Conservation (phyloP, 2,797 vertebrate genomes). For the Pitangus sulphuratus region DNA sequence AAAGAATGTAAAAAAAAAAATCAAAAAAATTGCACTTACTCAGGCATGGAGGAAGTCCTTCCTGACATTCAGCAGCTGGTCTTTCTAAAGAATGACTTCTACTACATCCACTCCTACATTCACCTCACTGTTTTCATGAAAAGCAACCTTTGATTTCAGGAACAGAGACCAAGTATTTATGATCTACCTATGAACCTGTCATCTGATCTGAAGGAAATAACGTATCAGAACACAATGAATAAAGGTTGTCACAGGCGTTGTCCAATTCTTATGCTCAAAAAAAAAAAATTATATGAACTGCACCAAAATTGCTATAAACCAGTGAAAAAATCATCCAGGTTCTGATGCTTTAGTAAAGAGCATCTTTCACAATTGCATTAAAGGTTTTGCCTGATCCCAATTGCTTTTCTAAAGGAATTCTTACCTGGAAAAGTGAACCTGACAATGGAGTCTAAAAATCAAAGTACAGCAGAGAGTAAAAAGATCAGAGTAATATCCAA, state of each 20-base stretch:
- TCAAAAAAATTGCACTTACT: not conserved
- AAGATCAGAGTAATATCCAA: not conserved
- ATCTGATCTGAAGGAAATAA: constrained; percentile 9
- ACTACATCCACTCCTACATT: not conserved
- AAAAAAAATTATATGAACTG: fast-evolving
- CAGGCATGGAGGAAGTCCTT: not conserved
- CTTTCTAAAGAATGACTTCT: not conserved
- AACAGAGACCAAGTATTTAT: constrained; percentile 61
- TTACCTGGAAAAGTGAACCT: not conserved
- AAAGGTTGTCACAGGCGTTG: not conserved
- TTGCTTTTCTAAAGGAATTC: not conserved
- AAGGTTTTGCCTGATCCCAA: not conserved
- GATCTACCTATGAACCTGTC: constrained; percentile 49
- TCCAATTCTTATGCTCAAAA: not conserved
- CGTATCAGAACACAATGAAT: not conserved
- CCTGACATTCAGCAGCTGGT: not conserved
- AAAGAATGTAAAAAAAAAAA: not conserved
- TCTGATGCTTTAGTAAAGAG: not conserved
- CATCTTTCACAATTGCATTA: not conserved
- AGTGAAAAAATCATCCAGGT: not conserved
- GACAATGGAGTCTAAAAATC: not conserved
- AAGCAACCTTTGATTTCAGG: constrained; percentile 64
- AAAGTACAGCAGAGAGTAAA: not conserved
- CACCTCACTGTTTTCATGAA: not conserved
- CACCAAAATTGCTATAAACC: not conserved